phyloP scores from a whole-genome alignment of 1,140 invertebrate genomes.

The Leptopilina boulardi region DNA sequence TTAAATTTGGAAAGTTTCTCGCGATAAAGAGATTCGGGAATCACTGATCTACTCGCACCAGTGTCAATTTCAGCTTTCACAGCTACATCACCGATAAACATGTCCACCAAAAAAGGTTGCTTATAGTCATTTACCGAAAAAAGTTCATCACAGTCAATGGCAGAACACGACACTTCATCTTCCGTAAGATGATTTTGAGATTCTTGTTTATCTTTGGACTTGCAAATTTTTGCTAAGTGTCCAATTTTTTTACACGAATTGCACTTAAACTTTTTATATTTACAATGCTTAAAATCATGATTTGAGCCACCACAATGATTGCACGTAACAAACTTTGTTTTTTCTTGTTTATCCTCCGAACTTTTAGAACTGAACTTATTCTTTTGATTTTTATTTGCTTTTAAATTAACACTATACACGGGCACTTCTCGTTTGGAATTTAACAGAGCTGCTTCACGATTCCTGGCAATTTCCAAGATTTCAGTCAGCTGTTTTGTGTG shows the following conservation, averaged over 20 bases:
- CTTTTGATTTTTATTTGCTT: too few relatives aligned
- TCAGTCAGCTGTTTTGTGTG: constrained; percentile 40
- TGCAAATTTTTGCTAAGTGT: constrained; percentile 43
- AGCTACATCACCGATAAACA: constrained; percentile 36
- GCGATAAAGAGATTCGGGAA: constrained; percentile 43
- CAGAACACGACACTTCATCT: constrained; percentile 13
- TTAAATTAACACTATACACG: constrained; percentile 37
- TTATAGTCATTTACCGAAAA: background rate
- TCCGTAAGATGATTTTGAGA: constrained; percentile 38
- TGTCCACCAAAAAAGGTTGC: constrained; percentile 36
- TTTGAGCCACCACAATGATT: constrained; percentile 32
- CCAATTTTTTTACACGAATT: constrained; percentile 44
- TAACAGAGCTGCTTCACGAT: constrained; percentile 53
- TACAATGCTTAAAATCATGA: constrained; percentile 42
- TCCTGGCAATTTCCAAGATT: constrained; percentile 49
- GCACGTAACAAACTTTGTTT: too few relatives aligned
- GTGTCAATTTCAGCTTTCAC: constrained; percentile 46
- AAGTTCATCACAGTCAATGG: constrained; percentile 28
- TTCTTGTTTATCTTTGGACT: constrained; percentile 13
- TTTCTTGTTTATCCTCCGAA: too few relatives aligned
- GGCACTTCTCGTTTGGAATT: constrained; percentile 32
- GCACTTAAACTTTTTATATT: constrained; percentile 41
- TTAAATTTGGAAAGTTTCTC: constrained; percentile 29
- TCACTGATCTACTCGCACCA: constrained; percentile 45
- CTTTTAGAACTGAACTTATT: too few relatives aligned